Evolutionary conservation across 2,797 vertebrate genomes (phyloP).

Genomic region (Falco columbarius): DNA sequence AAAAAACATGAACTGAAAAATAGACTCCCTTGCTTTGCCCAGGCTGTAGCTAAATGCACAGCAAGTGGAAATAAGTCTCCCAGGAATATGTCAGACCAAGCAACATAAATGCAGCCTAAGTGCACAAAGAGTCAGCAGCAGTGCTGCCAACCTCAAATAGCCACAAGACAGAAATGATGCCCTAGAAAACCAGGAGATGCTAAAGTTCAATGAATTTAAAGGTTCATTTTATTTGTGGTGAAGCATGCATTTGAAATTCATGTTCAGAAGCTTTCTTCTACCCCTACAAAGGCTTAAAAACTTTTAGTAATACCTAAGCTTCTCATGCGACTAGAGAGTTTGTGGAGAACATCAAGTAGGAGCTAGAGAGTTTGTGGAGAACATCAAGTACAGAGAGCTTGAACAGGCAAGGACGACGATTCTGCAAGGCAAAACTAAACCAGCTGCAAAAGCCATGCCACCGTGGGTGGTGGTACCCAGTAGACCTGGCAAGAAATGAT

Average conservation of each 20-base stretch:
- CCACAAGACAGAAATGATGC: neutral
- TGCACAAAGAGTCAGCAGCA: neutral
- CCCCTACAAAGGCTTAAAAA: neutral
- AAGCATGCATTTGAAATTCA: neutral
- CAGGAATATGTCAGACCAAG: constrained; percentile 24
- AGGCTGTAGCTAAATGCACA: neutral
- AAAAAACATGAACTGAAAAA: neutral
- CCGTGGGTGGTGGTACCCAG: neutral
- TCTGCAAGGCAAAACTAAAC: neutral
- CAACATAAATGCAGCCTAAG: neutral
- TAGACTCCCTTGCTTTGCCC: neutral
- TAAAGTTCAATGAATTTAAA: neutral
- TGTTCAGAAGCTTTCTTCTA: neutral
- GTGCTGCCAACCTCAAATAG: neutral
- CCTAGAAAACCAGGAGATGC: neutral
- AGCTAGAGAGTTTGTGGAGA: neutral
- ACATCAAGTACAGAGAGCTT: neutral
- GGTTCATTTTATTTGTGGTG: neutral
- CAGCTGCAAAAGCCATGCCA: neutral
- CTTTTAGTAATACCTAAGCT: neutral
- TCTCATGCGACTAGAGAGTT: neutral
- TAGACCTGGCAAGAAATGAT: neutral
- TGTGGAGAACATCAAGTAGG: neutral
- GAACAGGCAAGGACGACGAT: neutral
- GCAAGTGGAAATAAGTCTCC: neutral